Evolutionary conservation across 2,888 invertebrate genomes (phyloP).

Genomic region (Monoplex corrugatus): DNA sequence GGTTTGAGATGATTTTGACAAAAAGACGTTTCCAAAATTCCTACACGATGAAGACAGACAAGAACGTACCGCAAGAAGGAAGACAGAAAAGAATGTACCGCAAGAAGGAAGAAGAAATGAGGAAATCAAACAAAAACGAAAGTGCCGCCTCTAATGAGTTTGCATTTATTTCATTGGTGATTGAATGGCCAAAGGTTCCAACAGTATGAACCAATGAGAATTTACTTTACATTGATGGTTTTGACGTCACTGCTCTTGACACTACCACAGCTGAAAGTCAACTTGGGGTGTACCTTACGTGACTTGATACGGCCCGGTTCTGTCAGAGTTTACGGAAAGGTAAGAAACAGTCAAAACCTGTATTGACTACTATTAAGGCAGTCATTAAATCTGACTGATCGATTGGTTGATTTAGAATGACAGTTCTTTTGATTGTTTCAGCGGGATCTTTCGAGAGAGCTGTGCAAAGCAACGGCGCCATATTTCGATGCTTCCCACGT

Average conservation of each 20-base stretch:
- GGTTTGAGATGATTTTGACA: too few species aligned
- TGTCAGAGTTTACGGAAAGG: conserved; percentile 19
- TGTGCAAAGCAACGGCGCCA: conserved; percentile 47
- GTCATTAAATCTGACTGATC: not conserved
- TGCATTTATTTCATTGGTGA: not conserved
- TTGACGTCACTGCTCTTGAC: conserved; percentile 46
- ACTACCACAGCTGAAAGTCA: conserved; percentile 48
- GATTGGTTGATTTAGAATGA: not conserved
- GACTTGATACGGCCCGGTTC: not conserved
- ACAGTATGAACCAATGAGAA: conserved; percentile 7
- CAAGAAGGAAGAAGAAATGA: not conserved
- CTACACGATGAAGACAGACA: too few species aligned
- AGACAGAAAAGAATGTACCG: too few species aligned
- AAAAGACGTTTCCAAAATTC: too few species aligned
- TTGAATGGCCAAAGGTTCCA: not conserved
- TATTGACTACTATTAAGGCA: not conserved
- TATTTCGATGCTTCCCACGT: conserved; percentile 53
- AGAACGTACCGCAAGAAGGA: too few species aligned
- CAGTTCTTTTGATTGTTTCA: conserved; percentile 38
- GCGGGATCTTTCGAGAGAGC: conserved; percentile 41
- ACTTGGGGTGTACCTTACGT: conserved; percentile 37
- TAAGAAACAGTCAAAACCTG: not conserved
- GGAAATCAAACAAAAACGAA: not conserved
- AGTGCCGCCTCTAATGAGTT: not conserved
- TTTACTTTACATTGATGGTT: not conserved